Conservation (phyloP, 2,888 invertebrate genomes). For the Hirtodrosophila confusa region DNA sequence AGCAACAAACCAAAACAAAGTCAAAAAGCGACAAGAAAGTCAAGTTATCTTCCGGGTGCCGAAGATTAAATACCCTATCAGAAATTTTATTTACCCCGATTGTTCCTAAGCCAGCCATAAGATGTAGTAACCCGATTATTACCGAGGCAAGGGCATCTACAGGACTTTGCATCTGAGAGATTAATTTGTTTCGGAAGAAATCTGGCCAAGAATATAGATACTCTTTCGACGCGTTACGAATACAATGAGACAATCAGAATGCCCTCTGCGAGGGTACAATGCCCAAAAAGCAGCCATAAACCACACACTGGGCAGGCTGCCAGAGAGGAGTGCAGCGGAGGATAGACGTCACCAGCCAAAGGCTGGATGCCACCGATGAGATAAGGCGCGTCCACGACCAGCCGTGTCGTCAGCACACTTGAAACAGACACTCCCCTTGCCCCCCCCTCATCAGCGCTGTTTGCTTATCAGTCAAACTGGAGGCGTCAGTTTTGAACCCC, state of each 20-base stretch:
- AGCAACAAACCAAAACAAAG: conserved; percentile 40
- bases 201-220: no score
- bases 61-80: neutral
- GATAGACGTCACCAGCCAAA: neutral
- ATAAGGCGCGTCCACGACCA: conserved; percentile 42
- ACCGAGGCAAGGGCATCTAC: no score
- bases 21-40: conserved; percentile 3
- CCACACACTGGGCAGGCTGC: conserved; percentile 42
- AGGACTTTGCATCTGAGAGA: no score
- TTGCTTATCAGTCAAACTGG: conserved; percentile 54
- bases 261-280: conserved; percentile 2
- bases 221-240: no score
- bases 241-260: neutral
- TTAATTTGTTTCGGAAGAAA: no score
- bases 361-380: conserved; percentile 33
- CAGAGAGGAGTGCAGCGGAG: conserved; percentile 8
- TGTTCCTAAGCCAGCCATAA: no score
- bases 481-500: conserved; percentile 22
- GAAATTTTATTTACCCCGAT: no score
- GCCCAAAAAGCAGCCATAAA: conserved; percentile 11
- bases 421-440: neutral
- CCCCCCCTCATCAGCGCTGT: neutral
- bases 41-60: neutral
- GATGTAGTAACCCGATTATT: no score
- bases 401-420: conserved; percentile 22